Percentiles rank a stretch among this genome's conserved stretches.
Conservation (phyloP, 2,888 invertebrate genomes). For the Trileptium ribeirensis region DNA sequence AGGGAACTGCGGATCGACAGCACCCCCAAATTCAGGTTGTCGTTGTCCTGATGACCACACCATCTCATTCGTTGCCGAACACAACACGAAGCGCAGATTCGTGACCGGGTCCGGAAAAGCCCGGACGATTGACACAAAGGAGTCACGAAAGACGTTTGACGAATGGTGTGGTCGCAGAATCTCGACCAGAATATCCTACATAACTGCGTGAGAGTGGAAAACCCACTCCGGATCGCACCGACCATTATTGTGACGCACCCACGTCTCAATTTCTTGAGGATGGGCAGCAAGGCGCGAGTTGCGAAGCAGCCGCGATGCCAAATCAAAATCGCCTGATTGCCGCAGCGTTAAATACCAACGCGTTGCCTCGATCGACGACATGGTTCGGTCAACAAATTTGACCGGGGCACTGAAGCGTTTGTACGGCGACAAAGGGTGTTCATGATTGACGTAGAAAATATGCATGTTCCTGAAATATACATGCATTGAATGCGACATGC, state of each 20-base stretch:
- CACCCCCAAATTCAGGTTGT: not conserved
- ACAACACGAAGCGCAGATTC: not conserved
- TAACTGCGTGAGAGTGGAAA: not conserved
- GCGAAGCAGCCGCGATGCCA: not conserved
- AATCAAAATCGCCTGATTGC: not conserved
- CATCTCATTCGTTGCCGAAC: not conserved
- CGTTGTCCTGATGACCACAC: not conserved
- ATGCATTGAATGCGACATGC: no score
- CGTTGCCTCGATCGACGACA: not conserved
- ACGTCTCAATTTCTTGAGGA: not conserved
- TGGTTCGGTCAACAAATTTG: not conserved
- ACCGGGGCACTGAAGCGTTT: not conserved
- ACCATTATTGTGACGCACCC: not conserved
- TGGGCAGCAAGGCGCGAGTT: not conserved
- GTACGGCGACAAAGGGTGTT: not conserved
- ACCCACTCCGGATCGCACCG: not conserved
- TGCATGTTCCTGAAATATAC: no score
- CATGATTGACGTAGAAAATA: no score
- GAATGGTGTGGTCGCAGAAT: not conserved
- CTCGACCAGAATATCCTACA: not conserved
- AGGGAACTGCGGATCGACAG: not conserved
- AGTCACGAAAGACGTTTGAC: not conserved
- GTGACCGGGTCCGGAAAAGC: not conserved
- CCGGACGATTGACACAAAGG: not conserved
- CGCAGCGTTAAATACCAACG: not conserved